Conservation (phyloP, 2,113 vertebrate genomes). For the Rhodinocichla rosea region DNA sequence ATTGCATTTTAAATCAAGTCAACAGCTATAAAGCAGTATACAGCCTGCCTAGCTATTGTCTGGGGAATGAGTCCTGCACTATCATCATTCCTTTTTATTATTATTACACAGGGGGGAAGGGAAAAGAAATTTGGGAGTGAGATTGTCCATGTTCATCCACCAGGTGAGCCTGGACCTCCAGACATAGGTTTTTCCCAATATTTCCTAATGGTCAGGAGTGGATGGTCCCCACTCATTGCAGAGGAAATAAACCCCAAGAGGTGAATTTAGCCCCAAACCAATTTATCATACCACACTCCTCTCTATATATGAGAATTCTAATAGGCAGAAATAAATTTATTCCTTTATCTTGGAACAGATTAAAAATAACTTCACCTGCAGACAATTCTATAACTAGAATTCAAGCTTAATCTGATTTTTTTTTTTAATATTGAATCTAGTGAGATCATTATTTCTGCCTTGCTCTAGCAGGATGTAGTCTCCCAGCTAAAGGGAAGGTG, state of each 20-base stretch:
- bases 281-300: not conserved
- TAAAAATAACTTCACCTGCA: not conserved
- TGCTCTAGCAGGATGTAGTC: not conserved
- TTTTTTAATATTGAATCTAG: not conserved
- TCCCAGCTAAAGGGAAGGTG: not conserved
- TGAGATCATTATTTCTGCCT: slow-evolving; percentile 8
- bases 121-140: not conserved
- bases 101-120: not conserved
- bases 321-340: not conserved
- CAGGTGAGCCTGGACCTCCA: not conserved
- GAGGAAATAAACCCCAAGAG: not conserved
- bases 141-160: not conserved
- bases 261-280: not conserved
- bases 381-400: not conserved
- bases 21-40: slow-evolving; percentile 56
- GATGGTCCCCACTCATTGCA: not conserved
- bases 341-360: not conserved
- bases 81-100: not conserved
- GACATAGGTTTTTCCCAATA: rapidly evolving
- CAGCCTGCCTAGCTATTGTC: slow-evolving; percentile 5
- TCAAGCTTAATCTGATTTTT: not conserved
- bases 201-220: not conserved
- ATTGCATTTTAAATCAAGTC: slow-evolving; percentile 70
- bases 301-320: not conserved
- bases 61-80: not conserved